Evolutionary conservation across 1,140 invertebrate species (phyloP).

Genomic region (Drosophila bocqueti): DNA sequence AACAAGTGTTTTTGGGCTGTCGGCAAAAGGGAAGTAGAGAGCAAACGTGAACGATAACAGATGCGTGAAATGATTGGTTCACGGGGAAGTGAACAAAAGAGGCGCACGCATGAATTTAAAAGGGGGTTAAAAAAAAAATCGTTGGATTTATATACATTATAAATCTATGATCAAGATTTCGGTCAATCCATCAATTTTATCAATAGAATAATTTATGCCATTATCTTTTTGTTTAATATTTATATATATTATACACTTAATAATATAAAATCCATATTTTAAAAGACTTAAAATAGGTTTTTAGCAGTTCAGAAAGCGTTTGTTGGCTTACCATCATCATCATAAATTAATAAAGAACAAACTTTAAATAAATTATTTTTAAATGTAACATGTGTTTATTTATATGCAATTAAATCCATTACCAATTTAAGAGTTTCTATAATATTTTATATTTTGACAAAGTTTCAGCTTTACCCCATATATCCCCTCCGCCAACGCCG

Average conservation of each 20-base stretch:
- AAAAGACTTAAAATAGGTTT: too few relatives aligned
- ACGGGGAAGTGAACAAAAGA: slow-evolving; percentile 4
- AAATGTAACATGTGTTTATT: too few relatives aligned
- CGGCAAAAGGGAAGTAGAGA: slow-evolving; percentile 43
- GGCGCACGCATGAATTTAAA: background rate
- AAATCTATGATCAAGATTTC: background rate
- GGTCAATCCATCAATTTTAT: too few relatives aligned
- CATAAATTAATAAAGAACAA: too few relatives aligned
- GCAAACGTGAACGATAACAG: slow-evolving; percentile 52
- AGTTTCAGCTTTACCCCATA: background rate
- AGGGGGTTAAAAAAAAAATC: background rate
- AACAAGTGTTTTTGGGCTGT: slow-evolving; percentile 63
- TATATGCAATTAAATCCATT: background rate
- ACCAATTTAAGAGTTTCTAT: background rate
- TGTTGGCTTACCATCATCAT: too few relatives aligned
- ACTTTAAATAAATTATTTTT: too few relatives aligned
- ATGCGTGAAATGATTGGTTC: slow-evolving; percentile 44
- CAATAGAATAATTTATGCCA: too few relatives aligned
- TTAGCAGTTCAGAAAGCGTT: too few relatives aligned
- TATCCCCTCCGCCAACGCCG: background rate
- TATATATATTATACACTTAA: too few relatives aligned
- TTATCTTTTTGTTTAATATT: too few relatives aligned
- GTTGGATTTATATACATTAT: background rate
- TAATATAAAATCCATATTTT: too few relatives aligned
- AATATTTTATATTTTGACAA: background rate